A percentile compares a stretch with the other conserved stretches of the same genome.
These are phyloP conservation scores for Lasius platythorax DNA, from an alignment of 2,888 invertebrate species.

Conservation along the genomic window DNA sequence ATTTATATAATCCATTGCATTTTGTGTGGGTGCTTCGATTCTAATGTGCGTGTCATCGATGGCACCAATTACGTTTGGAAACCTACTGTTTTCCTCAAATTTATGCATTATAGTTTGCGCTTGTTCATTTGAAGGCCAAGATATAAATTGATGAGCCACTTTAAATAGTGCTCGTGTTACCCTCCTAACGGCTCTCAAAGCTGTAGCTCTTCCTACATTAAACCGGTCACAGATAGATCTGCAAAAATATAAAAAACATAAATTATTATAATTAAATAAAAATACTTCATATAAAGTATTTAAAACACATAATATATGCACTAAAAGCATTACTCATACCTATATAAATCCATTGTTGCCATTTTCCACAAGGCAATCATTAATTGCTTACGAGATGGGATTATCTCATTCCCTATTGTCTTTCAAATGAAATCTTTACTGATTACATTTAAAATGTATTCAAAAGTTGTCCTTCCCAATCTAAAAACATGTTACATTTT, in stretches of 20 bases:
- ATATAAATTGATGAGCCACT: background rate
- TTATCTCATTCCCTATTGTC: background rate
- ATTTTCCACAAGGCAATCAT: slow-evolving; percentile 29
- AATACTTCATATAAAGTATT: background rate
- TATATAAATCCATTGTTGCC: slow-evolving; percentile 3
- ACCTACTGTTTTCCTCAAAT: background rate
- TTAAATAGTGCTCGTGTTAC: background rate
- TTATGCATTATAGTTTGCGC: background rate
- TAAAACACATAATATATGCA: background rate
- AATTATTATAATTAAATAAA: background rate
- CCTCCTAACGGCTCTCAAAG: background rate
- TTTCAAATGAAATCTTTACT: background rate
- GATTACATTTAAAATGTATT: slow-evolving; percentile 4
- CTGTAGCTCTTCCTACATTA: slow-evolving; percentile 12
- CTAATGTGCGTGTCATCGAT: background rate
- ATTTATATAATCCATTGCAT: background rate
- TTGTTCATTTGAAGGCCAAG: background rate
- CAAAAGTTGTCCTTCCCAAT: background rate
- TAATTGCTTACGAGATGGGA: background rate
- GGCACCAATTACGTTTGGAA: background rate
- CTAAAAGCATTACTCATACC: slow-evolving; percentile 1
- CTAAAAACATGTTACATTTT: background rate
- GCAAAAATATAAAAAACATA: background rate
- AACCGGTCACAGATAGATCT: slow-evolving; percentile 16
- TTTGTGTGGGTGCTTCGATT: background rate